Evolutionary conservation across 2,113 vertebrate species (phyloP).

Genomic region (Acanthochromis polyacanthus): DNA sequence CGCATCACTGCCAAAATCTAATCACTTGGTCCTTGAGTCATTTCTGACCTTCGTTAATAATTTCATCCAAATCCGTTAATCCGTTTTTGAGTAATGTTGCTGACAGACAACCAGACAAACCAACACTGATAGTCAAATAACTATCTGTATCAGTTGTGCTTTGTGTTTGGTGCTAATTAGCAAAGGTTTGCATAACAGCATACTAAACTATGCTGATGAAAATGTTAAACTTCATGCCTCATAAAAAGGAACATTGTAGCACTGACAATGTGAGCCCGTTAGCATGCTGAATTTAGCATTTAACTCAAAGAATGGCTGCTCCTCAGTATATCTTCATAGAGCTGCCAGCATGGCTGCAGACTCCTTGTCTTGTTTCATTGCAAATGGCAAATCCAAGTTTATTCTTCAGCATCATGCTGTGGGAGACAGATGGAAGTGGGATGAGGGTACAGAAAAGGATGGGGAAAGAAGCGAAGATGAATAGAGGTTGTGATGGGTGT

Average conservation of each 20-base stretch:
- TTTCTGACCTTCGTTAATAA: too few relatives aligned
- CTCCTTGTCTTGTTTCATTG: background rate
- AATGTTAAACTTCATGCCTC: too few relatives aligned
- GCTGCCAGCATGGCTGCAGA: background rate
- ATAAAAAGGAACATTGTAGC: background rate
- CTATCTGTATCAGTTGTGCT: too few relatives aligned
- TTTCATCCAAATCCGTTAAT: too few relatives aligned
- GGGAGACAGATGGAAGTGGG: background rate
- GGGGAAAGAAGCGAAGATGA: constrained; percentile 19
- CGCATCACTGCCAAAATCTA: too few relatives aligned
- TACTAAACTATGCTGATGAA: background rate
- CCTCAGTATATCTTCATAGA: background rate
- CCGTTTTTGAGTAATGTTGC: too few relatives aligned
- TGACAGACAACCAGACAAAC: too few relatives aligned
- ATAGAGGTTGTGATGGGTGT: background rate
- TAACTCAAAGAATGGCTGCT: background rate
- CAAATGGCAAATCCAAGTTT: background rate
- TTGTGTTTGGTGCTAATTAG: background rate
- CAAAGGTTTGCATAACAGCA: background rate
- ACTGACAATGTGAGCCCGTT: background rate
- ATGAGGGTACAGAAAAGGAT: background rate
- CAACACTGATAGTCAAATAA: too few relatives aligned
- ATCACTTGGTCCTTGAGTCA: too few relatives aligned
- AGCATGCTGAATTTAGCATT: background rate
- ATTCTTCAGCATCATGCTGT: background rate